phyloP scores from a whole-genome alignment of 2,888 invertebrate species.

The Rhyacophila evoluta region DNA sequence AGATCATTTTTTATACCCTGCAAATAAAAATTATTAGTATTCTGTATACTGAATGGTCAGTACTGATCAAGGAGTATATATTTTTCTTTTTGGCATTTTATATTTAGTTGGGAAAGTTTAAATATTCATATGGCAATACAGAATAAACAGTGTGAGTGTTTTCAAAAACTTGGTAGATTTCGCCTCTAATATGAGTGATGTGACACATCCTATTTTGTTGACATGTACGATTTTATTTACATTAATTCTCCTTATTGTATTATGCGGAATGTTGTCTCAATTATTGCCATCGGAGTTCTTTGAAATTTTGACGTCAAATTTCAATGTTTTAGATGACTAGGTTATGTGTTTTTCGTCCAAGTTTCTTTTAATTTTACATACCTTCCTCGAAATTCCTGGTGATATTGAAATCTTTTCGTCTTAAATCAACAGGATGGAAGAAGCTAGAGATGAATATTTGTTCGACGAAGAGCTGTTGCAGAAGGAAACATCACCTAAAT shows the following conservation, averaged over 20 bases:
- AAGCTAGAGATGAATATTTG: conserved; percentile 25
- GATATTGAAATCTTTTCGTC: neutral
- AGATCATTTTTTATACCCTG: too few species aligned
- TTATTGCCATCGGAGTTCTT: neutral
- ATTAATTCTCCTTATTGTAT: neutral
- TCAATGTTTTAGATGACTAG: conserved; percentile 1
- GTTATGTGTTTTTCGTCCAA: neutral
- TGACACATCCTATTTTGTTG: neutral
- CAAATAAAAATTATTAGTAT: too few species aligned
- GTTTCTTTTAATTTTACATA: neutral
- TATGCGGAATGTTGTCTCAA: neutral
- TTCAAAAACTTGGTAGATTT: too few species aligned
- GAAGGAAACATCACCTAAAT: conserved; percentile 33
- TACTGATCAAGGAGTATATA: too few species aligned
- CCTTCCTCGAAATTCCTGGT: neutral
- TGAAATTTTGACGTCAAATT: neutral
- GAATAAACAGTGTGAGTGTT: neutral
- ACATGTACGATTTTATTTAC: neutral
- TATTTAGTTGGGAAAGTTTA: too few species aligned
- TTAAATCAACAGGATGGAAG: conserved; percentile 30
- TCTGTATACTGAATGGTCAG: too few species aligned
- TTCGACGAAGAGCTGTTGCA: conserved; percentile 37
- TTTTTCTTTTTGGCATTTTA: too few species aligned
- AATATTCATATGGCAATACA: neutral
- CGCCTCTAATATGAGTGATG: too few species aligned